Conservation (phyloP, 2,113 vertebrate genomes). For the Xiphorhynchus elegans region DNA sequence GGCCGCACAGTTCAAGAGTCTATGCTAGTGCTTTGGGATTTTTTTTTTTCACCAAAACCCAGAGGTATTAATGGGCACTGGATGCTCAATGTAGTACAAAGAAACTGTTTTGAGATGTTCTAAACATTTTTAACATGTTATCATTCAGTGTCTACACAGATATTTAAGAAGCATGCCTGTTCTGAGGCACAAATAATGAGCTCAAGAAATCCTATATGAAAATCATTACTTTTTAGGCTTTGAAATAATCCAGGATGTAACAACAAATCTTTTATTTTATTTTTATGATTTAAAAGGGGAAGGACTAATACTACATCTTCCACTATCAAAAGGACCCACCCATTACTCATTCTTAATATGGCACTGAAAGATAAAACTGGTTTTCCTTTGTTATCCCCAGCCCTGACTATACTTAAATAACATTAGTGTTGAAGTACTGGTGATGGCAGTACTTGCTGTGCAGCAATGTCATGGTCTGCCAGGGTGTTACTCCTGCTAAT, state of each 20-base stretch:
- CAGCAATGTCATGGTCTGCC: neutral
- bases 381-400: neutral
- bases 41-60: neutral
- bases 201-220: neutral
- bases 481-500: neutral
- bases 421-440: neutral
- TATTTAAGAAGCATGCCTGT: neutral
- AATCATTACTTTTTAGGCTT: neutral
- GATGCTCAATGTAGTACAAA: neutral
- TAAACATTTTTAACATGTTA: neutral
- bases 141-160: neutral
- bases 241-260: neutral
- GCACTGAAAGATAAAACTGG: neutral
- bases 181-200: neutral
- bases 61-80: neutral
- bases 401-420: neutral
- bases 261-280: neutral
- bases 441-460: neutral
- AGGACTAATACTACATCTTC: neutral
- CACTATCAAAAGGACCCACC: neutral
- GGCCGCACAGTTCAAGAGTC: neutral
- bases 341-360: neutral
- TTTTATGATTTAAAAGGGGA: neutral
- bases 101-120: neutral
- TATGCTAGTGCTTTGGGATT: neutral